Percentiles rank a stretch among this genome's conserved stretches.
Evolutionary conservation across 92 coral and sea anemone genomes (phyloP).

Genomic region (Parazoanthus swiftii): DNA sequence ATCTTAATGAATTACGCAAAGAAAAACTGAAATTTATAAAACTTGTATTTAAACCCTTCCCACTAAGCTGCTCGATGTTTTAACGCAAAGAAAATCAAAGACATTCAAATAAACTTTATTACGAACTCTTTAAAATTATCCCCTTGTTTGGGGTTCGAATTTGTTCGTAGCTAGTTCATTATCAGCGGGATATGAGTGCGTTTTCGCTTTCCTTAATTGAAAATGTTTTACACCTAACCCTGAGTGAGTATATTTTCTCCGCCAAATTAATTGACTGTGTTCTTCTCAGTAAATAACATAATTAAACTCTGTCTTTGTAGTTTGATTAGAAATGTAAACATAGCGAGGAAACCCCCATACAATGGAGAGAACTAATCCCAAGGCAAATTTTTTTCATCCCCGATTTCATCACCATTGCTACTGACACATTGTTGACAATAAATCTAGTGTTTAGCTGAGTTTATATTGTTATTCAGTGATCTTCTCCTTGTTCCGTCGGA

Average conservation of each 20-base stretch:
- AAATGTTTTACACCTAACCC: constrained; percentile 65
- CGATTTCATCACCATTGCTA: constrained; percentile 22
- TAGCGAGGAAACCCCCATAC: constrained; percentile 54
- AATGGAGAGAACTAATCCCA: constrained; percentile 46
- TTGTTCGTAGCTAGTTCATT: constrained; percentile 37
- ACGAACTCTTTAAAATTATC: constrained; percentile 28
- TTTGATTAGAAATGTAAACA: constrained; percentile 79
- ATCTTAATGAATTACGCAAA: constrained; percentile 19
- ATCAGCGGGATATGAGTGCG: constrained; percentile 59
- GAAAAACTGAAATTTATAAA: constrained; percentile 3
- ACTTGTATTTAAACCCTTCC: background rate
- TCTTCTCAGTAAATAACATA: constrained; percentile 78
- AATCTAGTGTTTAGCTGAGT: constrained; percentile 29
- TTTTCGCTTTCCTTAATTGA: constrained; percentile 68
- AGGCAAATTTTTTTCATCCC: constrained; percentile 43
- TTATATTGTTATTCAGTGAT: constrained; percentile 29
- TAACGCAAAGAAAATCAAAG: constrained; percentile 31
- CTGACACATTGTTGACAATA: constrained; percentile 39
- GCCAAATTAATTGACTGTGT: constrained; percentile 70
- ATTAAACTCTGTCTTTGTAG: constrained; percentile 79
- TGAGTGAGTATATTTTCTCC: constrained; percentile 54
- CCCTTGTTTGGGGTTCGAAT: constrained; percentile 36
- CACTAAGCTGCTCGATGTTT: constrained; percentile 2
- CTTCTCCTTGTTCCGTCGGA: constrained; percentile 45
- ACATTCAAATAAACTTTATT: constrained; percentile 43